Percentiles rank a stretch among this genome's conserved stretches.
Evolutionary conservation across 23 tunicate species (phyloP).

Genomic region (Ascidia mentula): DNA sequence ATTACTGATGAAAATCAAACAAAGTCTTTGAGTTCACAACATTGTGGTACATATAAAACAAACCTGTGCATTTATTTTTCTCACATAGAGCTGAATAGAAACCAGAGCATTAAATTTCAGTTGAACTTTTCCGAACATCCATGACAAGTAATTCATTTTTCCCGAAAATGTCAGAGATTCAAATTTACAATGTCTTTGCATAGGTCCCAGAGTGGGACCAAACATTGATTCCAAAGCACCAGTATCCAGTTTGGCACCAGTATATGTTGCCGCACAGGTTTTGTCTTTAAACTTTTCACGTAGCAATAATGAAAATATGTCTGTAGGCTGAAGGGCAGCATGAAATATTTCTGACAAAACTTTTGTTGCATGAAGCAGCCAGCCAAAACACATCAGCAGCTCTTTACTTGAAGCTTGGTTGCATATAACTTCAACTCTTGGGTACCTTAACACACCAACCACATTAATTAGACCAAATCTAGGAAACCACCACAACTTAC

Average conservation of each 20-base stretch:
- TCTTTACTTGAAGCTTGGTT: neutral
- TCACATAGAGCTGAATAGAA: neutral
- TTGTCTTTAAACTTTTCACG: neutral
- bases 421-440: neutral
- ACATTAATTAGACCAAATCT: neutral
- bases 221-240: neutral
- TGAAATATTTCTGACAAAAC: neutral
- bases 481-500: neutral
- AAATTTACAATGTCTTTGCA: neutral
- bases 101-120: neutral
- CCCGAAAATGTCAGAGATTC: neutral
- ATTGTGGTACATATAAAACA: too few relatives aligned
- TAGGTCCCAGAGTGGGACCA: neutral
- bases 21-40: too few relatives aligned
- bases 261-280: neutral
- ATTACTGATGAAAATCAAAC: too few relatives aligned
- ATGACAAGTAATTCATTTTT: neutral
- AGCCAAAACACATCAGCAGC: neutral
- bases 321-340: neutral
- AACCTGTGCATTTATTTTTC: constrained; percentile 2
- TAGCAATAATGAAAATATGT: neutral
- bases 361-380: neutral
- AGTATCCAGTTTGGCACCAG: neutral
- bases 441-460: neutral
- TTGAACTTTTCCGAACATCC: constrained; percentile 17